Evolutionary conservation across 2,888 invertebrate species (phyloP).

Genomic region (Nephrotoma flavescens): DNA sequence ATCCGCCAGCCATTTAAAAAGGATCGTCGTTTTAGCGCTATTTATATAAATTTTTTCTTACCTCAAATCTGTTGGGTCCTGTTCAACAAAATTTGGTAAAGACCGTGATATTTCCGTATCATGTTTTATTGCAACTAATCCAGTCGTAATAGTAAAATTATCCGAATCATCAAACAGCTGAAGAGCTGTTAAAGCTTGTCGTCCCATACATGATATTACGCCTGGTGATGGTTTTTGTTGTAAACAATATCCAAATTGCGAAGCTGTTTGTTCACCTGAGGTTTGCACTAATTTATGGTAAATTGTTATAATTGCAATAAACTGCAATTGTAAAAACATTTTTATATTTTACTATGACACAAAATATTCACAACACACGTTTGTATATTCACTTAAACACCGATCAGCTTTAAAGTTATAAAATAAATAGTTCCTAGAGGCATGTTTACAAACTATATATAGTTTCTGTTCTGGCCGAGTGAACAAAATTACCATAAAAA

Average conservation of each 20-base stretch:
- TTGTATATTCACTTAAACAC: not conserved
- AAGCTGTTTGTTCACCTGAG: not conserved
- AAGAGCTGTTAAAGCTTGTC: slow-evolving; percentile 49
- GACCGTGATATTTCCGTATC: slow-evolving; percentile 43
- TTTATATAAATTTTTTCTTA: slow-evolving; percentile 20
- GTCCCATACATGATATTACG: slow-evolving; percentile 50
- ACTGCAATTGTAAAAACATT: not conserved
- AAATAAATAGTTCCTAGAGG: not conserved
- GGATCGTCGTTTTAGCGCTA: no score
- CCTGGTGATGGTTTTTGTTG: slow-evolving; percentile 32
- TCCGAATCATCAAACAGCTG: slow-evolving; percentile 50
- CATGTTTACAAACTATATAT: not conserved
- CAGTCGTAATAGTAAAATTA: slow-evolving; percentile 48
- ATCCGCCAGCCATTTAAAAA: no score
- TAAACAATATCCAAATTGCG: slow-evolving; percentile 29
- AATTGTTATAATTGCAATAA: not conserved
- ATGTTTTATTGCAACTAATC: slow-evolving; percentile 47
- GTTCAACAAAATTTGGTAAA: slow-evolving; percentile 49
- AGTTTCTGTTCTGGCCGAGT: not conserved
- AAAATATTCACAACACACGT: not conserved
- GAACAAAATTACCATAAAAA: not conserved
- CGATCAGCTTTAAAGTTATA: not conserved
- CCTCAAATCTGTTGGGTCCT: slow-evolving; percentile 60
- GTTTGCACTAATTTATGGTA: not conserved
- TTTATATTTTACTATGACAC: not conserved